Percentiles rank a stretch among this genome's conserved stretches.
Conservation (phyloP, 2,888 invertebrate genomes). For the Mamestra brassicae region DNA sequence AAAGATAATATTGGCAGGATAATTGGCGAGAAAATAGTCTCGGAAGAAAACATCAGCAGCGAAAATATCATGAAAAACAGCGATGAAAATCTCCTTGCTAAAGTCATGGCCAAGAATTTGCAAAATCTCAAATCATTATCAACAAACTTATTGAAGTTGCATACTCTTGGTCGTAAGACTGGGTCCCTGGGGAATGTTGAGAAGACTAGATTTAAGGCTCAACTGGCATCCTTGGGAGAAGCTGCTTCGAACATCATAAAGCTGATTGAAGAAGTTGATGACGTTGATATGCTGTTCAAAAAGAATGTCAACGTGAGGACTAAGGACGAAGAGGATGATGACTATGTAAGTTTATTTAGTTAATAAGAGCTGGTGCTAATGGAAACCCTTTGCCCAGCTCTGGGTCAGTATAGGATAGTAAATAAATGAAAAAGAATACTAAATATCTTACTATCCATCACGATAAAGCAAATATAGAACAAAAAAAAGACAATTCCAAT, state of each 20-base stretch:
- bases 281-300: slow-evolving; percentile 85
- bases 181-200: slow-evolving; percentile 90
- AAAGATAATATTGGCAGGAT: slow-evolving; percentile 89
- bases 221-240: slow-evolving; percentile 90
- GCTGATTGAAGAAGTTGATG: slow-evolving; percentile 89
- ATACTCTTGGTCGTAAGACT: slow-evolving; percentile 91
- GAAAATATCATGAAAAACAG: slow-evolving; percentile 83
- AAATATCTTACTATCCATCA: background rate
- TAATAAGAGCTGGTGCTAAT: background rate
- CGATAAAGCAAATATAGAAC: background rate
- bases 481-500: background rate
- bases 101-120: slow-evolving; percentile 89
- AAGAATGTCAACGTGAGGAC: slow-evolving; percentile 79
- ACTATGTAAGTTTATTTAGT: slow-evolving; percentile 68
- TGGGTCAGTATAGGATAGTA: background rate
- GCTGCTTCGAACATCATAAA: slow-evolving; percentile 91
- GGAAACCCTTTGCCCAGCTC: too few relatives aligned
- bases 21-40: slow-evolving; percentile 86
- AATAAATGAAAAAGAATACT: background rate
- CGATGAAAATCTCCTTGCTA: slow-evolving; percentile 83
- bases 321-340: slow-evolving; percentile 67
- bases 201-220: slow-evolving; percentile 90
- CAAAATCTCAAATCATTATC: slow-evolving; percentile 91
- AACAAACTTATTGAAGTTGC: slow-evolving; percentile 90
- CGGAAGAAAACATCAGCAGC: slow-evolving; percentile 85